A percentile compares a stretch with the other conserved stretches of the same genome.
phyloP scores from a whole-genome alignment of 2,797 vertebrate genomes.

The Hyperoplus lanceolatus region DNA sequence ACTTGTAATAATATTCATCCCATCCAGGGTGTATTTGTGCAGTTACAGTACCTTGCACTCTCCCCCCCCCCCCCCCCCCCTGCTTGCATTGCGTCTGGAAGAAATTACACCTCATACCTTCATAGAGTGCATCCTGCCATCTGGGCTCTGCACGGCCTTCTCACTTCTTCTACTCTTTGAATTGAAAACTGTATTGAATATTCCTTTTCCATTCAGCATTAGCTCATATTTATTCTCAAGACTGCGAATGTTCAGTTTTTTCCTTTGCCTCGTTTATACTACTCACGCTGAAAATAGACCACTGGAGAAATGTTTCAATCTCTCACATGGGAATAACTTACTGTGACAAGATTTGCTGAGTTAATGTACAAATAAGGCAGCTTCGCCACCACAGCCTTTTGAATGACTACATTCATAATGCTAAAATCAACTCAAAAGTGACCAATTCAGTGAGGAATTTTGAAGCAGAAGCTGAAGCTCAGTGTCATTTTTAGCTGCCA shows the following conservation, averaged over 20 bases:
- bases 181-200: constrained; percentile 74
- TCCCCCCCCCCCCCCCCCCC: constrained; percentile 13
- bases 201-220: constrained; percentile 72
- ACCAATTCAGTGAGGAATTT: constrained; percentile 35
- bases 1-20: constrained; percentile 57
- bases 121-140: constrained; percentile 76
- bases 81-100: constrained; percentile 74
- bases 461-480: constrained; percentile 50
- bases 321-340: constrained; percentile 64
- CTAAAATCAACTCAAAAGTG: constrained; percentile 23
- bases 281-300: constrained; percentile 67
- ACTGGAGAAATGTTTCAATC: constrained; percentile 49
- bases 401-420: constrained; percentile 64
- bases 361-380: constrained; percentile 71
- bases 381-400: constrained; percentile 57
- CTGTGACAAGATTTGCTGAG: constrained; percentile 65
- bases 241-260: constrained; percentile 66
- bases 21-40: constrained; percentile 66
- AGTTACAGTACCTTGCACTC: constrained; percentile 61
- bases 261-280: constrained; percentile 47
- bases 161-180: constrained; percentile 68
- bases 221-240: constrained; percentile 74
- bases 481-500: constrained; percentile 51
- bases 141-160: constrained; percentile 69
- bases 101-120: constrained; percentile 82